phyloP scores from a whole-genome alignment of 2,113 vertebrate genomes.

The Cololabis saira region DNA sequence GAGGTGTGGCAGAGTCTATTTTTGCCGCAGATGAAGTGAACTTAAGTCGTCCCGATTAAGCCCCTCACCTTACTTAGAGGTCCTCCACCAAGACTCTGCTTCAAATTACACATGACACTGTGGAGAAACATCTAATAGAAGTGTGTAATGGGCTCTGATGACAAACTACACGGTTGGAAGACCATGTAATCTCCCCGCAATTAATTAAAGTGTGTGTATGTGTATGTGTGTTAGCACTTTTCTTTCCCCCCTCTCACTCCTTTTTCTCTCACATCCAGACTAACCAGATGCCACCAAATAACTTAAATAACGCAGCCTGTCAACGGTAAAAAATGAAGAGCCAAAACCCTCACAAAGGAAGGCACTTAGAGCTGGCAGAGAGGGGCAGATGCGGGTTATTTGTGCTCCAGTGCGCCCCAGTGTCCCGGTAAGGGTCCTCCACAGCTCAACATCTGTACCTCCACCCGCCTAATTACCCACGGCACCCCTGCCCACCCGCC shows the following conservation, averaged over 20 bases:
- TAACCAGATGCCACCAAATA: conserved; percentile 97
- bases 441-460: conserved; percentile 90
- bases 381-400: conserved; percentile 92
- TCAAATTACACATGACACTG: conserved; percentile 99
- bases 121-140: conserved; percentile 99
- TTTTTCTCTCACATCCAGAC: conserved; percentile 63
- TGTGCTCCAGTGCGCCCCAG: conserved; percentile 81
- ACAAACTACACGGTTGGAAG: conserved; percentile 99
- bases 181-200: conserved; percentile 99
- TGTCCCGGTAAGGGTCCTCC: conserved; percentile 82
- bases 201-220: conserved; percentile 97
- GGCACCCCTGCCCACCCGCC: conserved; percentile 76
- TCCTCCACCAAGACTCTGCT: conserved; percentile 88
- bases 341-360: conserved; percentile 89
- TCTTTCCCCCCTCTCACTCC: conserved; percentile 24
- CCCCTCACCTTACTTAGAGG: conserved; percentile 90
- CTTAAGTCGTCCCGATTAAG: conserved; percentile 76
- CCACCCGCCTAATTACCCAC: conserved; percentile 88
- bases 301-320: conserved; percentile 95
- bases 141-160: conserved; percentile 99
- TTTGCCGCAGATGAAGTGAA: conserved; percentile 73
- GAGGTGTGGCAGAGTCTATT: conserved; percentile 71
- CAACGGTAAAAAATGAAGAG: conserved; percentile 98
- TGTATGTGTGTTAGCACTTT: conserved; percentile 59
- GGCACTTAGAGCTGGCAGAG: conserved; percentile 88